A percentile compares a stretch with the other conserved stretches of the same genome.
Evolutionary conservation across 1,140 invertebrate species (phyloP).

Genomic region (Sitobion miscanthi): DNA sequence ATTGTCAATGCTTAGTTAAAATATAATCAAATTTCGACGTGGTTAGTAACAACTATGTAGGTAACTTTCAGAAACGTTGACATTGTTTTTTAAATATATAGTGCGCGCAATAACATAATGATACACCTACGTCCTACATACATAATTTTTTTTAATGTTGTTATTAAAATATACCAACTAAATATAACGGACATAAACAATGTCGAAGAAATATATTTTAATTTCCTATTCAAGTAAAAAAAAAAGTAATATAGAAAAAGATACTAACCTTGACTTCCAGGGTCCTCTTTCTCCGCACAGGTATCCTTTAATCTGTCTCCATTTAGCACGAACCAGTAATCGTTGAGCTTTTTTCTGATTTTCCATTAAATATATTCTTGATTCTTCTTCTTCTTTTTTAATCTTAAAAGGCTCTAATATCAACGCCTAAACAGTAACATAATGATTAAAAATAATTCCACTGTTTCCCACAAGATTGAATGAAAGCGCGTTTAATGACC

Average conservation of each 20-base stretch:
- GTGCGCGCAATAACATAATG: background rate
- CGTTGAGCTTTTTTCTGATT: conserved; percentile 63
- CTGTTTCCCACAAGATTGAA: background rate
- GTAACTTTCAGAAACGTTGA: background rate
- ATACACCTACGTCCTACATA: background rate
- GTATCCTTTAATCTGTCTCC: conserved; percentile 67
- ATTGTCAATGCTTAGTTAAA: background rate
- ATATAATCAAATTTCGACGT: background rate
- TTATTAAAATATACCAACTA: background rate
- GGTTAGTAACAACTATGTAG: background rate
- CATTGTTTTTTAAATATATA: background rate
- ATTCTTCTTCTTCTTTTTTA: conserved; percentile 65
- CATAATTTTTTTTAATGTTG: background rate
- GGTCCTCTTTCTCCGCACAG: conserved; percentile 69
- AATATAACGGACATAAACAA: background rate
- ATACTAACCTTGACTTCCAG: conserved; percentile 66
- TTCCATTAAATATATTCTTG: conserved; percentile 61
- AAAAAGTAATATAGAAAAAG: background rate
- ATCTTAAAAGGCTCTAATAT: conserved; percentile 65
- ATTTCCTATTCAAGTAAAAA: background rate
- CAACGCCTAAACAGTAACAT: conserved; percentile 58
- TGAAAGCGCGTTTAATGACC: conserved; percentile 22
- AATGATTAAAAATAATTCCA: background rate
- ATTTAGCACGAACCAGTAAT: conserved; percentile 65
- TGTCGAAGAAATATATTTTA: background rate